A percentile compares a stretch with the other conserved stretches of the same genome.
phyloP scores from a whole-genome alignment of 2,113 vertebrate genomes.

The Clupea harengus region DNA sequence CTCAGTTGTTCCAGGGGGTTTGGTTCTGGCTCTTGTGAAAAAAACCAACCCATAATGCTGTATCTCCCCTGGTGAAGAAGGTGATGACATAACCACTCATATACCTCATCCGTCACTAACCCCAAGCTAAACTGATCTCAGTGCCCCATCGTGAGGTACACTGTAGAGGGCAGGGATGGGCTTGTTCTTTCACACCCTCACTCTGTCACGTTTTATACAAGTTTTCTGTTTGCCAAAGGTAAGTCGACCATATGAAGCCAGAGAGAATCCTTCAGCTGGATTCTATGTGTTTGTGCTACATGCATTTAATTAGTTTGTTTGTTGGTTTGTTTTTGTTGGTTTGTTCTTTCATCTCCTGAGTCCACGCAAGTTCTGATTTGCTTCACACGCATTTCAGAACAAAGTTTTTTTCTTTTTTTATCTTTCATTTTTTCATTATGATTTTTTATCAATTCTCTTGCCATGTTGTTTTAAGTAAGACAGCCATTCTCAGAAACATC shows the following conservation, averaged over 20 bases:
- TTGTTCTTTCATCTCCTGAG: slow-evolving; percentile 33
- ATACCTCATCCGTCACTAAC: slow-evolving; percentile 18
- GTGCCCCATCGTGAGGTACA: background rate
- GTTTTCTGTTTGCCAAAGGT: slow-evolving; percentile 61
- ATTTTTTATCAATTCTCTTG: slow-evolving; percentile 9
- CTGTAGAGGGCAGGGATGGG: background rate
- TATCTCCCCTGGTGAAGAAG: background rate
- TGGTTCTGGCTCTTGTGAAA: background rate
- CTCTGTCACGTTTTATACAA: background rate
- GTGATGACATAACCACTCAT: slow-evolving; percentile 8
- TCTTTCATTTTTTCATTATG: slow-evolving; percentile 24
- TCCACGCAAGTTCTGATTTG: slow-evolving; percentile 38
- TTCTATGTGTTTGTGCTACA: slow-evolving; percentile 22
- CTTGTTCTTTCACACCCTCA: background rate
- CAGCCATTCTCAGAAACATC: slow-evolving; percentile 75
- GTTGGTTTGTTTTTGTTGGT: slow-evolving; percentile 23
- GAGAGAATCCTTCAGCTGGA: slow-evolving; percentile 13
- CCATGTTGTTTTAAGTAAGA: slow-evolving; percentile 54
- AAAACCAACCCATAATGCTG: background rate
- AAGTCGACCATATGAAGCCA: slow-evolving; percentile 53
- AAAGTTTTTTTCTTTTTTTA: background rate
- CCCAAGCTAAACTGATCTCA: background rate
- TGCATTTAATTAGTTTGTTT: background rate
- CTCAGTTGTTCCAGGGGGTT: background rate
- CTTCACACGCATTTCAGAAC: slow-evolving; percentile 16